These are phyloP conservation scores for Synanthedon andrenaeformis DNA, from an alignment of 2,888 invertebrate species.

Conservation along the genomic window DNA sequence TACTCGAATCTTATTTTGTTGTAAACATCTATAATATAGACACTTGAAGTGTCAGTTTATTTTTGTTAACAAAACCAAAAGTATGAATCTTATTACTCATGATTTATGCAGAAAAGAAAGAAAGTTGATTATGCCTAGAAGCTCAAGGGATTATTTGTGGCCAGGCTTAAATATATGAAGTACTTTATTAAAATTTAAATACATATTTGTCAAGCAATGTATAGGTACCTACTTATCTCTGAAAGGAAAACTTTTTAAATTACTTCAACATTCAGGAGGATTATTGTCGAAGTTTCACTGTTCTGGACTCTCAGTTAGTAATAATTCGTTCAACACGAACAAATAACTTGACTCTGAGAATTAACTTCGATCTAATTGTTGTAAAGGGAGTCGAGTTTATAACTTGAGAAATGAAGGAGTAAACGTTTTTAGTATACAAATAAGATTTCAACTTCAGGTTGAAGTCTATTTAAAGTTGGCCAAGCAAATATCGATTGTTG, in stretches of 20 bases:
- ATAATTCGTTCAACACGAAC: slow-evolving; percentile 52
- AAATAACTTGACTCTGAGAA: slow-evolving; percentile 50
- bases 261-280: slow-evolving; percentile 19
- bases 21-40: too few species aligned
- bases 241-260: background rate
- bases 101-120: too few species aligned
- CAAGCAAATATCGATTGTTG: too few species aligned
- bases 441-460: slow-evolving; percentile 9
- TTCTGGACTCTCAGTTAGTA: slow-evolving; percentile 32
- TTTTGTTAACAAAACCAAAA: too few species aligned
- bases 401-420: slow-evolving; percentile 18
- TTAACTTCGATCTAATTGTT: slow-evolving; percentile 47
- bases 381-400: slow-evolving; percentile 37
- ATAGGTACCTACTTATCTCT: background rate
- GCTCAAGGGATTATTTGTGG: too few species aligned
- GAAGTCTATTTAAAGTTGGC: background rate
- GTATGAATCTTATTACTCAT: too few species aligned
- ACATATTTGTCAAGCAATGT: too few species aligned
- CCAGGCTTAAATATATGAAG: too few species aligned
- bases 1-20: too few species aligned
- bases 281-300: slow-evolving; percentile 37
- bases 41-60: too few species aligned
- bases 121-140: too few species aligned
- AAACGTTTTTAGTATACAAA: slow-evolving; percentile 27
- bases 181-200: too few species aligned